Evolutionary conservation across 2,113 vertebrate genomes (phyloP).

Genomic region (Platanista minor): DNA sequence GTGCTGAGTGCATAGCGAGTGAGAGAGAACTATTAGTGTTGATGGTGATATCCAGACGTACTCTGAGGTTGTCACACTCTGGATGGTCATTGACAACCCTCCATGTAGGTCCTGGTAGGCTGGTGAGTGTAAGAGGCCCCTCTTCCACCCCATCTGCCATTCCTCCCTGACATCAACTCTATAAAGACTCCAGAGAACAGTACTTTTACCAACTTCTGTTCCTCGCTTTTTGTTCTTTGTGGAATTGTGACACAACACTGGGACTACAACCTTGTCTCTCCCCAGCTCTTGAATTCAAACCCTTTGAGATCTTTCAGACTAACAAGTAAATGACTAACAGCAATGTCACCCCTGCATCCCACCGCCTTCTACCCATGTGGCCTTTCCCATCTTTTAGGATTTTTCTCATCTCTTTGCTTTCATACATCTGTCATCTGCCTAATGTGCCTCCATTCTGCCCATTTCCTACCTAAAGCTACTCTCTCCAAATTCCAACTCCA

Average conservation of each 20-base stretch:
- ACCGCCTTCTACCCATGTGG: background rate
- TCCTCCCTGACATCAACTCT: background rate
- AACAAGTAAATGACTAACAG: background rate
- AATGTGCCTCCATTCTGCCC: background rate
- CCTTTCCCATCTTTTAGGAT: background rate
- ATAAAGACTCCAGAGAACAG: background rate
- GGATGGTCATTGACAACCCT: background rate
- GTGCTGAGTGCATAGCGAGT: background rate
- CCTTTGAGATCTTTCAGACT: background rate
- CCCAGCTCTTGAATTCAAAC: background rate
- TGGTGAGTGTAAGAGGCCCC: background rate
- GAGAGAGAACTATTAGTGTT: background rate
- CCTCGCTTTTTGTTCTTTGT: background rate
- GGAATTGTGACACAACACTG: background rate
- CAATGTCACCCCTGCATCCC: background rate
- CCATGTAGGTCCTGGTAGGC: background rate
- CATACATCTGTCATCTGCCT: too few species aligned
- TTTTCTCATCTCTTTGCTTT: background rate
- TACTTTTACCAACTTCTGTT: background rate
- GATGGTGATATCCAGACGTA: background rate
- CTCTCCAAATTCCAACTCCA: background rate
- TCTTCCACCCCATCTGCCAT: too few species aligned
- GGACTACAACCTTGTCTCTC: background rate
- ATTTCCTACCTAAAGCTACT: background rate
- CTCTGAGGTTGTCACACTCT: background rate